These are phyloP conservation scores for Trachymyrmex cornetzi DNA, from an alignment of 1,140 invertebrate genomes.

Conservation along the genomic window DNA sequence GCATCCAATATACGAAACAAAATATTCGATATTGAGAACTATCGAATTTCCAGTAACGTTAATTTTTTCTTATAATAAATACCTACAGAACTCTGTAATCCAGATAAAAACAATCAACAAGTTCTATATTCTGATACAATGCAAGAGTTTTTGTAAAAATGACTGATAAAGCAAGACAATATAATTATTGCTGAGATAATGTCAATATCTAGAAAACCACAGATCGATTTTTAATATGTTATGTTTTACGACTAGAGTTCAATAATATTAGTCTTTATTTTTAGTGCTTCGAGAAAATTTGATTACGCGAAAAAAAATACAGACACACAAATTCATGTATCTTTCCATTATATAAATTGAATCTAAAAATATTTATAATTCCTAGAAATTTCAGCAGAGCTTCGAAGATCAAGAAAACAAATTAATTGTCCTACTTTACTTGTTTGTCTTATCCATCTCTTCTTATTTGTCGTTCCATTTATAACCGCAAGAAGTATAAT, in stretches of 20 bases:
- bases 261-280: background rate
- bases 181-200: constrained; percentile 22
- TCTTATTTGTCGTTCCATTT: background rate
- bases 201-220: background rate
- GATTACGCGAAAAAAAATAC: background rate
- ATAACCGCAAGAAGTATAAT: background rate
- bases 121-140: constrained; percentile 66
- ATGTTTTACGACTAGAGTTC: background rate
- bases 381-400: background rate
- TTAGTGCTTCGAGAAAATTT: background rate
- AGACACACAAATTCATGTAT: background rate
- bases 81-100: constrained; percentile 60
- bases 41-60: constrained; percentile 27
- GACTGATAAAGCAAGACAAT: constrained; percentile 56
- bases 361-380: background rate
- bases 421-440: constrained; percentile 11
- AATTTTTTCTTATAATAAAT: constrained; percentile 58
- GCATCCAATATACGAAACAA: background rate
- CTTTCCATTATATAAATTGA: background rate
- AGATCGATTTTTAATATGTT: background rate
- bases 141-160: constrained; percentile 63
- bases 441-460: constrained; percentile 3
- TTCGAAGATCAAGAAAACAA: background rate
- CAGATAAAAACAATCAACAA: constrained; percentile 59
- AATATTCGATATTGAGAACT: constrained; percentile 12